Percentiles rank a stretch among this genome's conserved stretches.
These are phyloP conservation scores for Embiotoca jacksoni DNA, from an alignment of 2,113 vertebrate species.

Conservation along the genomic window DNA sequence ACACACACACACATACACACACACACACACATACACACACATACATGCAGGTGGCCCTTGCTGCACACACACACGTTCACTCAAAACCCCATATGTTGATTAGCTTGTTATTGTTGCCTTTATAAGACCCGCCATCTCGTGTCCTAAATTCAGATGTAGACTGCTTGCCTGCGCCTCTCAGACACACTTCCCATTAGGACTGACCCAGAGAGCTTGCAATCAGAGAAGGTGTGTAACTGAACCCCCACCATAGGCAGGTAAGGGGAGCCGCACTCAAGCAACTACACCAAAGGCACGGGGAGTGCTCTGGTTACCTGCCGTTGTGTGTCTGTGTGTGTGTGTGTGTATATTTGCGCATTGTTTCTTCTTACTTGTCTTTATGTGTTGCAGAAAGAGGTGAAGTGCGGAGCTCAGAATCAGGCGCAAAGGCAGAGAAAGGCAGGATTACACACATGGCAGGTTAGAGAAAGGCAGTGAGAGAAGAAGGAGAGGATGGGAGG, in stretches of 20 bases:
- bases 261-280: conserved; percentile 77
- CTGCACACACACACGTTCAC: conserved; percentile 42
- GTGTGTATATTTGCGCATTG: conserved; percentile 54
- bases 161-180: conserved; percentile 34
- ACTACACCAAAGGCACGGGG: conserved; percentile 68
- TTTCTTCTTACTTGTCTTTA: conserved; percentile 75
- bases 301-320: conserved; percentile 80
- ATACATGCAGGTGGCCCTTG: neutral
- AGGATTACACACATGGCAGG: conserved; percentile 80
- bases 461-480: conserved; percentile 65
- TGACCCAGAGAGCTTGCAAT: conserved; percentile 80
- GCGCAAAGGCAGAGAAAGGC: conserved; percentile 71
- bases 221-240: conserved; percentile 84
- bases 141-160: conserved; percentile 56
- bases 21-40: conserved; percentile 25
- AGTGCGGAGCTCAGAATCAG: conserved; percentile 59
- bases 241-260: conserved; percentile 75
- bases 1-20: conserved; percentile 23
- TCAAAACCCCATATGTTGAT: conserved; percentile 69
- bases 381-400: conserved; percentile 64
- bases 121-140: conserved; percentile 41
- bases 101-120: conserved; percentile 62
- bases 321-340: conserved; percentile 38
- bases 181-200: conserved; percentile 59
- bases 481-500: conserved; percentile 69